Base-by-base conservation (phyloP, 2,113 vertebrate genomes). In the Anas platyrhynchos region DNA sequence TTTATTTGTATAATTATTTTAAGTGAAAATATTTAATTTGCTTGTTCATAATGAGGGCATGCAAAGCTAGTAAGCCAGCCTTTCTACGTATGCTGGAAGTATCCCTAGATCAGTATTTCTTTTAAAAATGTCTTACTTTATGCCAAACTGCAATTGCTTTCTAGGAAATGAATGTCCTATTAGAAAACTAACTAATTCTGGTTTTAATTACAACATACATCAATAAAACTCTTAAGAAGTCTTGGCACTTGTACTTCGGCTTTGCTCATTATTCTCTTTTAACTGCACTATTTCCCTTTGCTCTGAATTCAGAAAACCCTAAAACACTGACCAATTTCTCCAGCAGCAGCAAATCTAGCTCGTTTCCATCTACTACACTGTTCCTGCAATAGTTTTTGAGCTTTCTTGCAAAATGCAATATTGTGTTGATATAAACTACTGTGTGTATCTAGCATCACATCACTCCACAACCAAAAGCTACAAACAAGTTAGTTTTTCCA, bases 141-240 rank as follows among this genome's bases (percentile, higher is more conserved):
- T 85, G 79, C 92, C 92, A 96, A 97, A 58, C 72, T 97, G 67
- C 58, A 93, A 90, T 72, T 84, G 56, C 80, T 94, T 71, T 81
- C 86, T 68, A 92, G 92, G 86, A 97, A 96, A 93, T 65, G 3
- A 92, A 72, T 59, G 79, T 74, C 67, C 89, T 91, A 92, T 89
- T 94, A 93, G 84, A 96, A 96, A 91, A 86, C 54, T 73, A 90
- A 73, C 48, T 83, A 91, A 87, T 89, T 86, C 89, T 92, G 91
- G 59, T 65, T 97, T 95, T 96, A 96, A 96, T 94, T 96, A 96
- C 78, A 93, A 93, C 17, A 76, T 26, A 81, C 83, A 95, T 95
- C 85, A 93, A 76, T 95, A 93, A 91, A 90, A 79, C 21, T 74
- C 75, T 89, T 78, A 81, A 93, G 82, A 82, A 78, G 46, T 76